These are phyloP conservation scores for Drepanosiphum platanoidis DNA, from an alignment of 2,888 invertebrate genomes.

Conservation along the genomic window DNA sequence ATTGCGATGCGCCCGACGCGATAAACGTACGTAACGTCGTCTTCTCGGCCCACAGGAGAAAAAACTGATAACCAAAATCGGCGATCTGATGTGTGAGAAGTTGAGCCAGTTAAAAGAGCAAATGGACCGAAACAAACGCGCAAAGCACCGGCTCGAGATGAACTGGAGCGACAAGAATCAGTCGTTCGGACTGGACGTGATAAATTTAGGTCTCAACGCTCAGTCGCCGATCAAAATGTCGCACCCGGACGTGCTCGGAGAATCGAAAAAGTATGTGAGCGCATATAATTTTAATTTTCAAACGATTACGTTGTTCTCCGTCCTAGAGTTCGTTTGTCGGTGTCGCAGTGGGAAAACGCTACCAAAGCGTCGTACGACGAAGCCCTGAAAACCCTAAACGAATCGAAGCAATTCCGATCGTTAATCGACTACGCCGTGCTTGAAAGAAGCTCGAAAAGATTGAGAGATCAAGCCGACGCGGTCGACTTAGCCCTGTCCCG, in stretches of 20 bases:
- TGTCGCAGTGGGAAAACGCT: constrained; percentile 4
- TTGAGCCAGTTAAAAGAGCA: constrained; percentile 77
- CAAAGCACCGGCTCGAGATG: constrained; percentile 83
- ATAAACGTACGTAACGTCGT: background rate
- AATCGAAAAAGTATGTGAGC: constrained; percentile 70
- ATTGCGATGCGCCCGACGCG: no score
- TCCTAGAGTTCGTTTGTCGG: background rate
- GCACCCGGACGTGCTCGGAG: constrained; percentile 62
- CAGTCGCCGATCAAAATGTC: constrained; percentile 75
- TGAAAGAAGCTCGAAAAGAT: background rate
- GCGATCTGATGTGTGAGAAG: constrained; percentile 73
- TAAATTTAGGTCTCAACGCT: constrained; percentile 76
- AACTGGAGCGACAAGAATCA: constrained; percentile 93
- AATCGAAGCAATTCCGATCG: background rate
- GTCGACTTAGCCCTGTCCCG: constrained; percentile 82
- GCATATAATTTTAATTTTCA: background rate
- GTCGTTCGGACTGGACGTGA: constrained; percentile 80
- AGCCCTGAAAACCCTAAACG: background rate
- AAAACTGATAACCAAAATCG: constrained; percentile 75
- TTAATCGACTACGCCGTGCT: background rate
- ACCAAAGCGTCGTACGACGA: constrained; percentile 1
- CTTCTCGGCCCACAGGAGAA: constrained; percentile 30
- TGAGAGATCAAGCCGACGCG: constrained; percentile 76
- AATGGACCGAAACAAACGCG: constrained; percentile 78
- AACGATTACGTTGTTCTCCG: background rate